These are phyloP conservation scores for Bombus superbus DNA, from an alignment of 1,140 invertebrate species.

Conservation along the genomic window DNA sequence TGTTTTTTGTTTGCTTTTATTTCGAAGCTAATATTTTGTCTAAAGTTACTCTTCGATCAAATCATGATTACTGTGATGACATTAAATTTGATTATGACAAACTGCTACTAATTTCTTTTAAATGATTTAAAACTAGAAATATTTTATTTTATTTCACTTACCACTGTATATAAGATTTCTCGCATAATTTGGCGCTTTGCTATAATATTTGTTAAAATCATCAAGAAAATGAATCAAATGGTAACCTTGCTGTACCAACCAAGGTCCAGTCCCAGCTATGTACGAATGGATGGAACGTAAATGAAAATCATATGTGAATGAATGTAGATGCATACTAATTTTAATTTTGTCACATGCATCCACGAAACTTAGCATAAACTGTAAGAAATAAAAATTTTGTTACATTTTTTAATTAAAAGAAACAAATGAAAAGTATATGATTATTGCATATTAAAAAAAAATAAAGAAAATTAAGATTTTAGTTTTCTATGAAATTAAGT, in stretches of 20 bases:
- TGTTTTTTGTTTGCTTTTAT: background rate
- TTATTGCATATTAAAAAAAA: background rate
- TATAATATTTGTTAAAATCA: conserved; percentile 93
- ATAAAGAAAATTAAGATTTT: background rate
- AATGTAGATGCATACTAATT: conserved; percentile 91
- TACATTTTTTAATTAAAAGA: background rate
- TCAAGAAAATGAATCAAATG: conserved; percentile 91
- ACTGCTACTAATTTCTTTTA: background rate
- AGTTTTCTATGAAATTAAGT: no score
- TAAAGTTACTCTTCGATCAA: background rate
- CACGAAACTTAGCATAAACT: conserved; percentile 89
- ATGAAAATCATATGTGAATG: conserved; percentile 95
- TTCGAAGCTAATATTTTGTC: no score
- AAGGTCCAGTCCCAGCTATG: conserved; percentile 85
- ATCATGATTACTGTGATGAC: background rate
- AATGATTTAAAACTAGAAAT: background rate
- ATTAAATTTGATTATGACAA: no score
- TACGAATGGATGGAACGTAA: conserved; percentile 89
- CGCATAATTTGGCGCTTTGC: conserved; percentile 92
- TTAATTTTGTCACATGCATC: conserved; percentile 91
- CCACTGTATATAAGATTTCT: conserved; percentile 90
- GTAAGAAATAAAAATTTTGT: conserved; percentile 69
- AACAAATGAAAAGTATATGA: background rate
- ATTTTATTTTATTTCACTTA: conserved; percentile 70
- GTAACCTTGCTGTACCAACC: conserved; percentile 87